Base-by-base conservation (phyloP, 2,888 invertebrate species). In the Andrena bicolor region DNA sequence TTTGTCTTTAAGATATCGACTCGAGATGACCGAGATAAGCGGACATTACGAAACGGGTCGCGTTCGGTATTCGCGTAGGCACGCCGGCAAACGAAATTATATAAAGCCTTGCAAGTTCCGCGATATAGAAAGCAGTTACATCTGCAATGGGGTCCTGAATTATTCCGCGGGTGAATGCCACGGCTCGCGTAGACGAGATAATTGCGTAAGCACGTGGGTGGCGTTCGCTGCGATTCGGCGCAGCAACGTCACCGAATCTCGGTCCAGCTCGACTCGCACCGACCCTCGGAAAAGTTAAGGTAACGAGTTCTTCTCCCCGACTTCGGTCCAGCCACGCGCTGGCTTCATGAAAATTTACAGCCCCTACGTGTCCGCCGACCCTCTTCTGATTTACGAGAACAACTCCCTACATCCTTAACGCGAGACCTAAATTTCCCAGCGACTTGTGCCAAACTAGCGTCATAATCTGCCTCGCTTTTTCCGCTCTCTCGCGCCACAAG, bases 141-240 rank as follows among this genome's bases (percentile, higher is more conserved):
- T 35, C 35, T 10, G 32, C 10, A 70, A 35, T 10, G 30, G 10
- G 10, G 10, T 56, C 32, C 64, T 32, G 8, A 48, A 10, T 10
- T n/a, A 56, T 58, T 60, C 41, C 49, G 4, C 64, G 58, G 1
- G 13, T 68, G 56, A 75, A 60, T 49, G 49, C 49, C 49, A 74
- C n/a, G 74, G 0, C 49, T 32, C 30, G 32, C 48, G 56, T 32
- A 53, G 48, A 41, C 26, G 2, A 58, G 28, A 30, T 35, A 49
- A 32, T 76, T 72, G 58, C 64, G 23, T 76, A 76, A 76, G 16
- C 23, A 26, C 30, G 48, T 49, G 72, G 49, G 26, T 35, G 20
- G 13, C 10, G 35, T 70, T 16, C 35, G 48, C 13, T 28, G 26
- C 20, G 63, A 60, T 7, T 51, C 8, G 32, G 53, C 8, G 7